phyloP scores from a whole-genome alignment of 2,797 vertebrate species.

The Notolepis coatsorum region DNA sequence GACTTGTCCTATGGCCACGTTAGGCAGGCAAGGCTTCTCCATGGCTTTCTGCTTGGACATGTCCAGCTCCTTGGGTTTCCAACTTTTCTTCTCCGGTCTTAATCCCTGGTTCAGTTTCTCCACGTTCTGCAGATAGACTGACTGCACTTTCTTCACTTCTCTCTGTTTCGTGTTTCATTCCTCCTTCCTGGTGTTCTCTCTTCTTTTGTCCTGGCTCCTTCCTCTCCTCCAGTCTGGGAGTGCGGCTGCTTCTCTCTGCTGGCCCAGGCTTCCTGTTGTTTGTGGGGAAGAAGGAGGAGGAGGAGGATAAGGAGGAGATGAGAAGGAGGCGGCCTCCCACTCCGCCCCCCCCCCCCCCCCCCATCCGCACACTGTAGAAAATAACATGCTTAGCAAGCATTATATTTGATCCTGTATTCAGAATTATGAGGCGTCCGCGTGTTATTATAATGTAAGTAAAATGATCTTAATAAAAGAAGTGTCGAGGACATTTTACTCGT shows the following conservation, averaged over 20 bases:
- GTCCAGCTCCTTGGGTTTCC: slow-evolving; percentile 68
- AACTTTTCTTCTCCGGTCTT: slow-evolving; percentile 64
- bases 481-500: too few species aligned
- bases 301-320: slow-evolving; percentile 71
- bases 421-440: too few species aligned
- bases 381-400: too few species aligned
- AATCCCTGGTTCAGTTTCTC: slow-evolving; percentile 70
- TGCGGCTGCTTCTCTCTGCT: slow-evolving; percentile 46
- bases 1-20: too few species aligned
- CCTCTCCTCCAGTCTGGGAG: slow-evolving; percentile 49
- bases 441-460: too few species aligned
- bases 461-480: too few species aligned
- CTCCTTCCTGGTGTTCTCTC: slow-evolving; percentile 52
- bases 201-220: too few species aligned
- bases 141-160: slow-evolving; percentile 78
- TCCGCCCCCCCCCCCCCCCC: too few species aligned
- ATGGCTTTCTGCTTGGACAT: slow-evolving; percentile 56
- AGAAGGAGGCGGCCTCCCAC: slow-evolving; percentile 61
- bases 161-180: slow-evolving; percentile 76
- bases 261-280: slow-evolving; percentile 82
- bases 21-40: slow-evolving; percentile 70
- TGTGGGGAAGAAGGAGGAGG: slow-evolving; percentile 76
- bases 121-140: slow-evolving; percentile 73
- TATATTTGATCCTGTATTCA: too few species aligned
- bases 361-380: too few species aligned